Conservation (phyloP, 92 coral and sea anemone species). For the Galaxea fascicularis region DNA sequence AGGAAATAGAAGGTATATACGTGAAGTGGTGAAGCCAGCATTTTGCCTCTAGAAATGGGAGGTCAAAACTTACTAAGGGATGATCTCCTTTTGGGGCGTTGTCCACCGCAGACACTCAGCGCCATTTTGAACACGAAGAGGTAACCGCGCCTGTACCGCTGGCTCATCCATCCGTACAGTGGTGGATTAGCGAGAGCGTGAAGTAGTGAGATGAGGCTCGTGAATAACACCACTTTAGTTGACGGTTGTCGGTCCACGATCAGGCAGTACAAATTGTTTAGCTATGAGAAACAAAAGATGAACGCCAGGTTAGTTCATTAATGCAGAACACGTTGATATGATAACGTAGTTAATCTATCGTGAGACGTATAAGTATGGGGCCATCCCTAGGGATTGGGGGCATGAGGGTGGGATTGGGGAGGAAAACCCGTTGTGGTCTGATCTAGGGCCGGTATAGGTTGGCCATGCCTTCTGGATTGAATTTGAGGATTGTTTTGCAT, state of each 20-base stretch:
- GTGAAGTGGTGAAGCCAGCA: no score
- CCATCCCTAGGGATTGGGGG: no score
- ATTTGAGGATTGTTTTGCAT: no score
- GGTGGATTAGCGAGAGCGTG: constrained; percentile 91
- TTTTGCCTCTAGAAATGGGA: no score
- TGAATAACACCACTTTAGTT: constrained; percentile 62
- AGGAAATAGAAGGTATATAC: no score
- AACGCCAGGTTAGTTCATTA: not conserved
- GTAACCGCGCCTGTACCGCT: constrained; percentile 91
- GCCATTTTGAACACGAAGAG: constrained; percentile 65
- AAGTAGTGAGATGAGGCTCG: constrained; percentile 80
- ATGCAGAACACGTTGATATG: not conserved
- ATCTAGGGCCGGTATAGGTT: no score
- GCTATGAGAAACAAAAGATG: constrained; percentile 50
- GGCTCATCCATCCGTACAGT: constrained; percentile 91
- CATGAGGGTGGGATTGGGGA: no score
- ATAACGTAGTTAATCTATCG: not conserved
- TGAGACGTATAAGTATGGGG: no score
- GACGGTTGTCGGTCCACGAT: constrained; percentile 67
- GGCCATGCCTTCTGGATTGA: no score
- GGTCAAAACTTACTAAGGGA: constrained; percentile 34
- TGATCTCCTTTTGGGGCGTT: constrained; percentile 56
- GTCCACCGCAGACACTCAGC: constrained; percentile 70
- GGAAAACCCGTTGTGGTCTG: no score
- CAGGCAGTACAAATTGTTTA: constrained; percentile 83